Base-by-base conservation (phyloP, 1,140 invertebrate species). In the Pseudomyrmex concolor region DNA sequence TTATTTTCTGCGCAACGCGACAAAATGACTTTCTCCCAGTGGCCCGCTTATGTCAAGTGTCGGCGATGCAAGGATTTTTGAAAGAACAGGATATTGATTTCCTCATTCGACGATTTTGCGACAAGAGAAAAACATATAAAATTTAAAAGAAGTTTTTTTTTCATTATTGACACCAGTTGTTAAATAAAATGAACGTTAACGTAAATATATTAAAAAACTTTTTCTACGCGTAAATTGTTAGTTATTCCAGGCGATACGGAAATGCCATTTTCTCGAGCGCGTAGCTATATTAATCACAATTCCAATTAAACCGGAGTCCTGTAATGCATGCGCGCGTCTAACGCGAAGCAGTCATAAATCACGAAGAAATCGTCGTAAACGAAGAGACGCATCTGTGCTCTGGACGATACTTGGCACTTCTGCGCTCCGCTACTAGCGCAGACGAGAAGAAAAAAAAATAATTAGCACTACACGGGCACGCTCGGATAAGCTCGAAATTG, bases 281-380 rank as follows among this genome's bases (percentile, higher is more conserved):
- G 51, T 48, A 17, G 68, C 72, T 89, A 88, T 88, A 89, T 88
- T 89, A 88, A 85, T 89, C 84, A 84, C 51, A 63, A 86, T 83
- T 73, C 86, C 86, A 89, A 89, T 89, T 89, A 89, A 88, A 72
- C 45, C 72, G n/a, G 12, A 72, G 57, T 74, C 67, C 68, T 88
- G 86, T 82, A 83, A 83, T 84, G 78, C 84, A 82, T 12, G 73
- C 68, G 34, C 67, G 60, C 55, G 59, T 89, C 73, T 85, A 89
- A 88, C 72, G 73, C 72, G 66, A 83, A 60, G 51, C 62, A 66
- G 22, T 57, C 17, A 74, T 89, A 89, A 89, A 88, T 89, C 82
- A 86, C 25, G 63, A 54, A 54, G 74, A 13, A 45, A 43, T 51
- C 45, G 51, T 54, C 66, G 34, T 22, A 63, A 15, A 57, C 59